Evolutionary conservation across 1,140 invertebrate species (phyloP).

Genomic region (Marisa cornuarietis): DNA sequence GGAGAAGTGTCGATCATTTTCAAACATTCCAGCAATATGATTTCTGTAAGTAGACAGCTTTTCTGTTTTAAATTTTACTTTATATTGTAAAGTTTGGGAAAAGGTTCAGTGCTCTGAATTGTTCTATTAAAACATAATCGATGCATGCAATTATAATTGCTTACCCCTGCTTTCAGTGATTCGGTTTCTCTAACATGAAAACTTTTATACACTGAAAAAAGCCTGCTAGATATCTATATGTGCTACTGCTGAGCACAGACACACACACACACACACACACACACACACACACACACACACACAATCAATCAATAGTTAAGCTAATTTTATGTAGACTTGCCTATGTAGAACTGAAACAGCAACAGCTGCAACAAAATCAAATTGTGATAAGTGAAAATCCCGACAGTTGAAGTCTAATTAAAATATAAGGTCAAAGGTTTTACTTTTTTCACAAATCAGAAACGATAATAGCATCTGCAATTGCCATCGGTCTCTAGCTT

Average conservation of each 20-base stretch:
- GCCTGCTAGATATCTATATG: background rate
- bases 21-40: slow-evolving; percentile 80
- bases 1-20: slow-evolving; percentile 84
- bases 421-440: background rate
- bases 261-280: too few relatives aligned
- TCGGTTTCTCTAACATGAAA: background rate
- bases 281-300: too few relatives aligned
- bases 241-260: background rate
- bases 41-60: slow-evolving; percentile 43
- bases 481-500: too few relatives aligned
- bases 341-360: slow-evolving; percentile 34
- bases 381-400: background rate
- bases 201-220: background rate
- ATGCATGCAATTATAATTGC: too few relatives aligned
- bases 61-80: too few relatives aligned
- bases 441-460: background rate
- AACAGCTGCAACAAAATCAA: slow-evolving; percentile 35
- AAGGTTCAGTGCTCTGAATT: background rate
- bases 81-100: background rate
- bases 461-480: background rate
- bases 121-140: background rate
- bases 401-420: background rate
- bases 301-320: too few relatives aligned
- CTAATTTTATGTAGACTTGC: slow-evolving; percentile 16
- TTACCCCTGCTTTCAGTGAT: background rate